Evolutionary conservation across 2,888 invertebrate genomes (phyloP), one percentile per base, ranked within the genome.

Genomic region (Alloplasta piceator): DNA sequence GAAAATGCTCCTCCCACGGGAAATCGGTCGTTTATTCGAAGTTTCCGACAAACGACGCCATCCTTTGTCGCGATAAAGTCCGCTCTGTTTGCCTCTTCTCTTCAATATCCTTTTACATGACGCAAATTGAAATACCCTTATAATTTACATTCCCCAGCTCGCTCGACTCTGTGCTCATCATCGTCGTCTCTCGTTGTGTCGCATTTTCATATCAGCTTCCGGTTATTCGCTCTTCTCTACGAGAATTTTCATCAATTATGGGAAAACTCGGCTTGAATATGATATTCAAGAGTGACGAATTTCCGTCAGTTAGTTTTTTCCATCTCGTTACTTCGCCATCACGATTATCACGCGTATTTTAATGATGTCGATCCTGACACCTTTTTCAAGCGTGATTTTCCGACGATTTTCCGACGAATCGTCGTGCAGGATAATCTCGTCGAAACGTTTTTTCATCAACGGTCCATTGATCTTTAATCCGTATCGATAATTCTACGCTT

Each of bases 101-200:
- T 43, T 10, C 43, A 43, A 6, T 43, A 6, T 10, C 9, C 16
- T 14, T 16, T 58, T 38, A 60, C 38, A 14, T 43, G 43, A 39
- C 43, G 46, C 36, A 60, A 58, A 60, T 48, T 61, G 10, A 38
- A 43, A 26, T 52, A 73, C 46, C 41, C 43, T 52, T 14, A 52
- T 73, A 73, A 73, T 73, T 26, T 16, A 10, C 26, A 46, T 26
- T n/a, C 1, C 16, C 16, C 3, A 3, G 43, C 39, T 16, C 46
- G 14, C 26, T 46, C 7, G 9, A 39, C 43, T 43, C n/a, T n/a
- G n/a, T n/a, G n/a, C n/a, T n/a, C n/a, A n/a, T n/a, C n/a, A n/a
- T n/a, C n/a, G n/a, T n/a, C n/a, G n/a, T n/a, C 43, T 43, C 43
- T 61, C 26, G 26, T 63, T 46, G 26, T 41, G 14, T 46, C 46